A percentile compares a stretch with the other conserved stretches of the same genome.
These are phyloP conservation scores for Pogoniulus pusillus DNA, from an alignment of 2,797 vertebrate species.

Conservation along the genomic window DNA sequence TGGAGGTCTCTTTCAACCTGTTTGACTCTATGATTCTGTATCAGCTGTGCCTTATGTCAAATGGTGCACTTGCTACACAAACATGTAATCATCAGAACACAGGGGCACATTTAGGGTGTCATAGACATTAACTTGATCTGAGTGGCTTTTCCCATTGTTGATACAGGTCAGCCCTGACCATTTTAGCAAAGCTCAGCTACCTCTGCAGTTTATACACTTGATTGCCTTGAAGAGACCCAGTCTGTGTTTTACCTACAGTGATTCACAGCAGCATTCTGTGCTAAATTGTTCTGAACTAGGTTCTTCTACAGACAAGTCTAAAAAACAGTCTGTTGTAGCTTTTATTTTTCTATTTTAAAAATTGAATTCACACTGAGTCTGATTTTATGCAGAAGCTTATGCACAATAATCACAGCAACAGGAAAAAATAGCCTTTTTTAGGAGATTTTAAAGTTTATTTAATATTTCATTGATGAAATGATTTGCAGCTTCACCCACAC, in stretches of 20 bases:
- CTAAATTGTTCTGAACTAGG: no score
- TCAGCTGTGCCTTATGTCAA: neutral
- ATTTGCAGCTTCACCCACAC: neutral
- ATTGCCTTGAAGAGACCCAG: accelerated
- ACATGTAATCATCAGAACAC: neutral
- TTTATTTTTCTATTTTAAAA: no score
- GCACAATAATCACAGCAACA: neutral
- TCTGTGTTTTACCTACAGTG: neutral
- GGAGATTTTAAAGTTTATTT: neutral
- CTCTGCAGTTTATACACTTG: neutral
- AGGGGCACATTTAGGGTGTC: neutral
- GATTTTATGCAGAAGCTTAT: neutral
- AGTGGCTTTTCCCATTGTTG: neutral
- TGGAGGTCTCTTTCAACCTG: no score
- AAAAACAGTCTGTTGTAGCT: neutral
- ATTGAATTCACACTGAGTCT: no score
- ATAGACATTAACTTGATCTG: neutral
- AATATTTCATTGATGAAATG: neutral
- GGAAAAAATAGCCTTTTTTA: neutral
- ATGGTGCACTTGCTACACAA: neutral
- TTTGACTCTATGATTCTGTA: no score
- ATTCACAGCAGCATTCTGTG: neutral
- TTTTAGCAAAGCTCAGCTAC: neutral
- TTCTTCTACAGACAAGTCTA: neutral
- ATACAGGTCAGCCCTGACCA: neutral